Percentiles rank a stretch among this genome's conserved stretches.
Conservation (phyloP, 2,888 invertebrate species). For the Stenurella melanura region DNA sequence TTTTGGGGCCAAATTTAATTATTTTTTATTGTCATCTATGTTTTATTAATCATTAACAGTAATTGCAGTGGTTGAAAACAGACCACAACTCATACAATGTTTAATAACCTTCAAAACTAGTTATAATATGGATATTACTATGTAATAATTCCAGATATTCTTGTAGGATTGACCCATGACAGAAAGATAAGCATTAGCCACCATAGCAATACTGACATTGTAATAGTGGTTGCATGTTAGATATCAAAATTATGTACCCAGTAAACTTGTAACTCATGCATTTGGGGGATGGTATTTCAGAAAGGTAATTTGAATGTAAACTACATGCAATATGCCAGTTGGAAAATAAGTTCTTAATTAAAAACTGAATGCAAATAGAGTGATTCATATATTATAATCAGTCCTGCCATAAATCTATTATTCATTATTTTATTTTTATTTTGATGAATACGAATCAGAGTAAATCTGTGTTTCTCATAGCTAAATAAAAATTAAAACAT, state of each 20-base stretch:
- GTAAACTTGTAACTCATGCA: not conserved
- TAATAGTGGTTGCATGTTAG: not conserved
- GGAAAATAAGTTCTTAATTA: not conserved
- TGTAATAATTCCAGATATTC: not conserved
- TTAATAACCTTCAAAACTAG: not conserved
- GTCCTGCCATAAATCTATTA: not conserved
- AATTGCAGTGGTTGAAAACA: not conserved
- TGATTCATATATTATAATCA: not conserved
- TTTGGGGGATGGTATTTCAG: not conserved
- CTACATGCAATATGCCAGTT: not conserved
- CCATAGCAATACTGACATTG: not conserved
- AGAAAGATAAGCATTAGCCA: not conserved
- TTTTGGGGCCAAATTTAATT: constrained; percentile 15
- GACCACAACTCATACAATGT: not conserved
- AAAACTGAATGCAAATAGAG: not conserved
- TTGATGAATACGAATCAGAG: constrained; percentile 5
- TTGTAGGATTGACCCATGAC: not conserved
- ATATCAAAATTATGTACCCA: not conserved
- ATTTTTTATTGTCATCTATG: not conserved
- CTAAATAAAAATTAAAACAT: constrained; percentile 27
- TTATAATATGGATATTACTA: not conserved
- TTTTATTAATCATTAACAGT: not conserved
- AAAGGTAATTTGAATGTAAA: constrained; percentile 1
- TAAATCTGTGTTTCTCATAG: constrained; percentile 12
- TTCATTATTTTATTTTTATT: constrained; percentile 29